phyloP scores from a whole-genome alignment of 2,797 vertebrate species.

The Sebastes dallii region DNA sequence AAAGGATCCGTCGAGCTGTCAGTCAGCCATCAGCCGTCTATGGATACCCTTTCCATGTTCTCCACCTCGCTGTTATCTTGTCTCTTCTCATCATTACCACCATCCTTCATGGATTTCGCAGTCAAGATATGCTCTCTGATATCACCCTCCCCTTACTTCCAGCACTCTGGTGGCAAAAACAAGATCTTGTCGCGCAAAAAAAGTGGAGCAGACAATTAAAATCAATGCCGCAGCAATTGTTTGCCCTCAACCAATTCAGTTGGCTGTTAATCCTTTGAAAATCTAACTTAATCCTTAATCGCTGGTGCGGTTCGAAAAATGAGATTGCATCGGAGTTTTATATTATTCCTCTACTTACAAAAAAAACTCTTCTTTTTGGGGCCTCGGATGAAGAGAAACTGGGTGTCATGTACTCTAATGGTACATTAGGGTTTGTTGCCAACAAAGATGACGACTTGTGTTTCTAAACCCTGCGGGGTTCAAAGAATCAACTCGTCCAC shows the following conservation, averaged over 20 bases:
- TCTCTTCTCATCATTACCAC: constrained; percentile 81
- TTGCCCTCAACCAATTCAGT: constrained; percentile 70
- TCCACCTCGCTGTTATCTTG: constrained; percentile 78
- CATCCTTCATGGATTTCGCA: constrained; percentile 77
- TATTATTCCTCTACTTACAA: constrained; percentile 46
- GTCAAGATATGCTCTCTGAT: constrained; percentile 80
- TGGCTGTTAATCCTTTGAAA: constrained; percentile 75
- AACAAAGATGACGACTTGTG: constrained; percentile 68
- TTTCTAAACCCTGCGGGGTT: constrained; percentile 75
- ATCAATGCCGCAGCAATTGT: constrained; percentile 75
- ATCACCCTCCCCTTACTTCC: constrained; percentile 52
- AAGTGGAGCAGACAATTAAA: constrained; percentile 81
- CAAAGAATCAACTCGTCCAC: constrained; percentile 77
- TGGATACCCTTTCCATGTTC: constrained; percentile 78
- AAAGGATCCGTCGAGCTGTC: constrained; percentile 67
- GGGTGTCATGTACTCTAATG: constrained; percentile 58
- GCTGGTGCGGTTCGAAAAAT: constrained; percentile 40
- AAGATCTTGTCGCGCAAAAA: constrained; percentile 77
- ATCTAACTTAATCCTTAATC: constrained; percentile 75
- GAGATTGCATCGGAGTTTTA: constrained; percentile 54
- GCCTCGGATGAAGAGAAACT: constrained; percentile 29
- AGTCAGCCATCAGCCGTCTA: constrained; percentile 73
- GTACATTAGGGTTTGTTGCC: constrained; percentile 68
- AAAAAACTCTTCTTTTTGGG: constrained; percentile 14
- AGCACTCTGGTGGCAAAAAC: constrained; percentile 67